Conservation (phyloP, 1,140 invertebrate species). For the Ylistrum balloti region DNA sequence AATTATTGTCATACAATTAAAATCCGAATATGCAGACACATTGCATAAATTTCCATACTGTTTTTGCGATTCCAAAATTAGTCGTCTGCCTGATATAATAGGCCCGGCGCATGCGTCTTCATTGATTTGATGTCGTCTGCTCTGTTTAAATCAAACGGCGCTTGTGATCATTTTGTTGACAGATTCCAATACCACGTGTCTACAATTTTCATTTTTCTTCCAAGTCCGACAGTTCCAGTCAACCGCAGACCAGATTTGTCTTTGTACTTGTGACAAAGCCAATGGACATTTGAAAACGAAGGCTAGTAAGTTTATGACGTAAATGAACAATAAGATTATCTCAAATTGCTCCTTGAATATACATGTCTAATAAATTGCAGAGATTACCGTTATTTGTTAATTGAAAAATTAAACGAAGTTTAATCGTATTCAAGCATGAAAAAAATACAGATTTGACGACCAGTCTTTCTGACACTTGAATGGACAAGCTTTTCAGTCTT, state of each 20-base stretch:
- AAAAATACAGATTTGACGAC: not conserved
- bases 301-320: not conserved
- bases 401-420: not conserved
- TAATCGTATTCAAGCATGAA: not conserved
- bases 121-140: conserved; percentile 24
- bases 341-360: not conserved
- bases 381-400: not conserved
- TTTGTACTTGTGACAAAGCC: not conserved
- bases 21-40: not conserved
- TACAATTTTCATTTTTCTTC: conserved; percentile 20
- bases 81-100: not conserved
- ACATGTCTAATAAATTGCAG: not conserved
- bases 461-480: not conserved
- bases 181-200: conserved; percentile 33
- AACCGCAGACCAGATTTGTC: conserved; percentile 18
- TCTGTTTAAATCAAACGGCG: not conserved
- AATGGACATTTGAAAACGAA: not conserved
- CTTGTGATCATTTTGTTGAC: conserved; percentile 34
- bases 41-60: conserved; percentile 39
- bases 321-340: not conserved
- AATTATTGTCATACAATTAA: conserved; percentile 40
- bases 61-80: conserved; percentile 6
- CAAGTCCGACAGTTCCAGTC: not conserved
- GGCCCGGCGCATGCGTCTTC: not conserved
- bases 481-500: not conserved